Evolutionary conservation across 2,888 invertebrate species (phyloP).

Genomic region (Adela reaumurella): DNA sequence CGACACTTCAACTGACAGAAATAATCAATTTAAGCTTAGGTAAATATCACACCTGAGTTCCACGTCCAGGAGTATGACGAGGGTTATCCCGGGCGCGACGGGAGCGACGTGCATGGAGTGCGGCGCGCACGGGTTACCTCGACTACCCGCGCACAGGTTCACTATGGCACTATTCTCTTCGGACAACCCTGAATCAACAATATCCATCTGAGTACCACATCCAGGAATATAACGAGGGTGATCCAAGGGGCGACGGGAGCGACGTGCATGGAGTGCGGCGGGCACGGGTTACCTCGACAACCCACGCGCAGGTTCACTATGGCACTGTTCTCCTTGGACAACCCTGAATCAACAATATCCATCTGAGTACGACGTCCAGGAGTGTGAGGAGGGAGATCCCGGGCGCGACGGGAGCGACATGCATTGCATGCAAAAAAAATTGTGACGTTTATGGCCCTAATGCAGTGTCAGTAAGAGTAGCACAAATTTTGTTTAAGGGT

Average conservation of each 20-base stretch:
- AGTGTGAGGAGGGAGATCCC: conserved; percentile 30
- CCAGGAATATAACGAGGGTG: conserved; percentile 29
- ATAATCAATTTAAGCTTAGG: no score
- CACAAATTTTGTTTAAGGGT: no score
- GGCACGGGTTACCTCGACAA: conserved; percentile 24
- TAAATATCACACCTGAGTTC: conserved; percentile 44
- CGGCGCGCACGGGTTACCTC: conserved; percentile 30
- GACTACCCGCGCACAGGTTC: conserved; percentile 29
- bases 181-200: conserved; percentile 46
- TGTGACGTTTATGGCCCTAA: no score
- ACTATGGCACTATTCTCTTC: conserved; percentile 41
- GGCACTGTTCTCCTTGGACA: conserved; percentile 29
- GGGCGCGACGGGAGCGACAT: conserved; percentile 34
- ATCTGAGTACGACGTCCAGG: conserved; percentile 41
- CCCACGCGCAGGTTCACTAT: conserved; percentile 13
- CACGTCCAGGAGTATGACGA: conserved; percentile 35
- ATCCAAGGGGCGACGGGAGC: conserved; percentile 35
- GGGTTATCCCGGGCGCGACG: conserved; percentile 32
- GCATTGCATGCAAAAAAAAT: conserved; percentile 38
- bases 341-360: no score
- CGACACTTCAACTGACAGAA: no score
- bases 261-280: conserved; percentile 38
- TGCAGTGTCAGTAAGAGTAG: no score
- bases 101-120: conserved; percentile 37
- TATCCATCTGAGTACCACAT: conserved; percentile 45